These are phyloP conservation scores for Sebastes melanostomus DNA, from an alignment of 2,797 vertebrate species.

Conservation along the genomic window DNA sequence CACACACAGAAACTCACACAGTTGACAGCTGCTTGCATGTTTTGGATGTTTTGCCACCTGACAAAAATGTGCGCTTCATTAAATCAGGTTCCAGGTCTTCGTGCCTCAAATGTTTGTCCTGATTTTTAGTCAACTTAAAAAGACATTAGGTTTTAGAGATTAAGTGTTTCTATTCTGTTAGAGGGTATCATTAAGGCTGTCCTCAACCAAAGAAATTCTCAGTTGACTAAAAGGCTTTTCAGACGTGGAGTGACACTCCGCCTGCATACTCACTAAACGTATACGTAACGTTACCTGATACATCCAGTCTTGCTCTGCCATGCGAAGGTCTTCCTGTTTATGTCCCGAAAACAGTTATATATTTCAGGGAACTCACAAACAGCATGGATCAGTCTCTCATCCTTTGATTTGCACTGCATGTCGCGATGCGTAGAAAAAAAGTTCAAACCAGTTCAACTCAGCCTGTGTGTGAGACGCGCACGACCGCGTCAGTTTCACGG, in stretches of 20 bases:
- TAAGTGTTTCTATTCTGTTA: background rate
- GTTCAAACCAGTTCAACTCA: too few relatives aligned
- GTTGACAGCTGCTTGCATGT: background rate
- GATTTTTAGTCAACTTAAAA: background rate
- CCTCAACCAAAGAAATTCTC: too few relatives aligned
- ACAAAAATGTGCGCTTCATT: background rate
- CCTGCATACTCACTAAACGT: background rate
- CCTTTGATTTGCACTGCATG: too few relatives aligned
- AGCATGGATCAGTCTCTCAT: too few relatives aligned
- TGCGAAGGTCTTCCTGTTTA: too few relatives aligned
- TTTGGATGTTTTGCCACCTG: background rate
- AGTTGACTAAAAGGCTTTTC: fast-evolving
- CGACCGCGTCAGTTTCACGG: too few relatives aligned
- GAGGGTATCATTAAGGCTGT: background rate
- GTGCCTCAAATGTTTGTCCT: background rate
- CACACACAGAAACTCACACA: constrained; percentile 4
- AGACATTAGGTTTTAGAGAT: background rate
- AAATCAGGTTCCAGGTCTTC: background rate
- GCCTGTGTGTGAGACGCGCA: too few relatives aligned
- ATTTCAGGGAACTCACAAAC: too few relatives aligned
- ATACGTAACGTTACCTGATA: too few relatives aligned
- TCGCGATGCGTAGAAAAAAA: too few relatives aligned
- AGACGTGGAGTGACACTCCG: fast-evolving
- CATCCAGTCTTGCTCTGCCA: too few relatives aligned
- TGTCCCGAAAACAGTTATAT: too few relatives aligned